phyloP scores from a whole-genome alignment of 2,888 invertebrate species.

The Sinohyriopsis cumingii region DNA sequence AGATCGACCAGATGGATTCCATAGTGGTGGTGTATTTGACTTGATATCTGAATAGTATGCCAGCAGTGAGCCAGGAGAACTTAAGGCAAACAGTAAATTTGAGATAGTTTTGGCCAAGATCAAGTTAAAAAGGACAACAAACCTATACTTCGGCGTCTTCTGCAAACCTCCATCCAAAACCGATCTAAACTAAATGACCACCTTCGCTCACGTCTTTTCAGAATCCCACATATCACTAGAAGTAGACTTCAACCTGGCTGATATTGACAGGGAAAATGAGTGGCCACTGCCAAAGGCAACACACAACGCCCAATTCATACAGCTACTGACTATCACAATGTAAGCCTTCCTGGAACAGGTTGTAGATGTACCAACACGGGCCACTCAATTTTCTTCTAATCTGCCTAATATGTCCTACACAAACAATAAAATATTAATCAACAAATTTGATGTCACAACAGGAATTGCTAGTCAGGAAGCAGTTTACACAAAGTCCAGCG shows the following conservation, averaged over 20 bases:
- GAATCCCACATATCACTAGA: conserved; percentile 20
- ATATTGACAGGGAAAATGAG: conserved; percentile 16
- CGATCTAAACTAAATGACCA: conserved; percentile 7
- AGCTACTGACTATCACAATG: too few species aligned
- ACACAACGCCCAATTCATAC: too few species aligned
- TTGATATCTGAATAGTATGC: conserved; percentile 10
- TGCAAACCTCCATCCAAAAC: conserved; percentile 20
- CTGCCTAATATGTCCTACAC: too few species aligned
- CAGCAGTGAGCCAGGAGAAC: conserved; percentile 18
- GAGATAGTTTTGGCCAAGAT: conserved; percentile 21
- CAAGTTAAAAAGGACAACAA: conserved; percentile 11
- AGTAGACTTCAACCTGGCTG: conserved; percentile 17
- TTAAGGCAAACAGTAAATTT: conserved; percentile 6
- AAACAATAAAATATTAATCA: too few species aligned
- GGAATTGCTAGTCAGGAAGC: too few species aligned
- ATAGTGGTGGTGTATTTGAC: conserved; percentile 17
- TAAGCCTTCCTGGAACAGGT: too few species aligned
- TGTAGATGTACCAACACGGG: too few species aligned
- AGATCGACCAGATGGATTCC: conserved; percentile 3
- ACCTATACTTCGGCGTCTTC: conserved; percentile 20
- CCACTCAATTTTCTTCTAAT: too few species aligned
- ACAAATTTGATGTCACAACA: too few species aligned
- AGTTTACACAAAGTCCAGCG: too few species aligned
- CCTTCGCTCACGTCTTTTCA: conserved; percentile 4
- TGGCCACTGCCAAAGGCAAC: neutral